phyloP scores from a whole-genome alignment of 1,140 invertebrate species.

The Ostrea edulis region DNA sequence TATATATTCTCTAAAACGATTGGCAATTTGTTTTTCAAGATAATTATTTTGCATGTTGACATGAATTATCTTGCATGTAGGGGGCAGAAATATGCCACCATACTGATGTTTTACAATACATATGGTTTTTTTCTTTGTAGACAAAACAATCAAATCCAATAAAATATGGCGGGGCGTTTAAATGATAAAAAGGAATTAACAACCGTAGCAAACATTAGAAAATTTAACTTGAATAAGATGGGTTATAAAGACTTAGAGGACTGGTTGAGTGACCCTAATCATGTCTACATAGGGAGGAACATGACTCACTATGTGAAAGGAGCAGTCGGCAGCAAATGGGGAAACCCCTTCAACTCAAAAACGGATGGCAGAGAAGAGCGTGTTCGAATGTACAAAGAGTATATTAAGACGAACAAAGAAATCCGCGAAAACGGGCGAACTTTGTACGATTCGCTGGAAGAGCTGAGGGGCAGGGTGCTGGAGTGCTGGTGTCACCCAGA shows the following conservation, averaged over 20 bases:
- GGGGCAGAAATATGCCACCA: no score
- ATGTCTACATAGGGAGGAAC: constrained; percentile 62
- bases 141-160: no score
- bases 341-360: constrained; percentile 56
- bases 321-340: constrained; percentile 62
- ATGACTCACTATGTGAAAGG: constrained; percentile 61
- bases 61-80: no score
- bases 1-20: no score
- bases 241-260: constrained; percentile 57
- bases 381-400: constrained; percentile 51
- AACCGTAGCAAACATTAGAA: constrained; percentile 55
- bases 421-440: constrained; percentile 48
- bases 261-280: constrained; percentile 53
- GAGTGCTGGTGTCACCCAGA: constrained; percentile 66
- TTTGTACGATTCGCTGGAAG: constrained; percentile 55
- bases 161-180: not conserved
- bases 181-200: not conserved
- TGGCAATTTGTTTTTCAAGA: no score
- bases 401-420: constrained; percentile 45
- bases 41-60: no score
- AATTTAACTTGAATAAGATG: constrained; percentile 50
- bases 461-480: constrained; percentile 56
- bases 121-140: no score
- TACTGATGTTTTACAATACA: no score
- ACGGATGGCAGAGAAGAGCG: constrained; percentile 48